These are phyloP conservation scores for Drosophila melanica DNA, from an alignment of 1,140 invertebrate species.

Conservation along the genomic window DNA sequence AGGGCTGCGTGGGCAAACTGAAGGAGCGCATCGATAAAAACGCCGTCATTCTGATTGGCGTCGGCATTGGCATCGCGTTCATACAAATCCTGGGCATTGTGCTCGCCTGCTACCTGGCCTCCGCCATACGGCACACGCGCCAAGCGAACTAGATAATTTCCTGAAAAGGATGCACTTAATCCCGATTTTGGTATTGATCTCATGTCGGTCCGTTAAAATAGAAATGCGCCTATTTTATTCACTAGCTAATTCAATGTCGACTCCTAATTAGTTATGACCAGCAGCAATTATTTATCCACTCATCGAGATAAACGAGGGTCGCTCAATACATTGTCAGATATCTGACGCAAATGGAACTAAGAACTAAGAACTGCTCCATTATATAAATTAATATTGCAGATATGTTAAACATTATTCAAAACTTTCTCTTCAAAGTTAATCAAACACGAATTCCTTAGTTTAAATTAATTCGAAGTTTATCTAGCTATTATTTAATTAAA, in stretches of 20 bases:
- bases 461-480: too few species aligned
- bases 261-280: background rate
- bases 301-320: background rate
- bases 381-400: too few species aligned
- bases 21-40: slow-evolving; percentile 85
- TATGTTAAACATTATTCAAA: too few species aligned
- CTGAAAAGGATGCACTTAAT: background rate
- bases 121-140: slow-evolving; percentile 85
- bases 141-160: slow-evolving; percentile 49
- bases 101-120: slow-evolving; percentile 86
- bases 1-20: slow-evolving; percentile 86
- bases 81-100: slow-evolving; percentile 86
- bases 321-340: background rate
- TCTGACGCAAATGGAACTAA: background rate
- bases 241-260: slow-evolving; percentile 16
- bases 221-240: slow-evolving; percentile 3
- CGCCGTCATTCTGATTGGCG: slow-evolving; percentile 86
- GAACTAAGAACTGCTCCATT: too few species aligned
- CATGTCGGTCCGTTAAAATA: slow-evolving; percentile 12
- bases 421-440: too few species aligned
- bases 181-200: slow-evolving; percentile 1
- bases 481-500: too few species aligned
- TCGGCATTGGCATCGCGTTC: slow-evolving; percentile 88
- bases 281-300: background rate
- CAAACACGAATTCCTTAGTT: too few species aligned